Evolutionary conservation across 2,888 invertebrate genomes (phyloP), one percentile per base, ranked within the genome.

Genomic region (Apeira syringaria): DNA sequence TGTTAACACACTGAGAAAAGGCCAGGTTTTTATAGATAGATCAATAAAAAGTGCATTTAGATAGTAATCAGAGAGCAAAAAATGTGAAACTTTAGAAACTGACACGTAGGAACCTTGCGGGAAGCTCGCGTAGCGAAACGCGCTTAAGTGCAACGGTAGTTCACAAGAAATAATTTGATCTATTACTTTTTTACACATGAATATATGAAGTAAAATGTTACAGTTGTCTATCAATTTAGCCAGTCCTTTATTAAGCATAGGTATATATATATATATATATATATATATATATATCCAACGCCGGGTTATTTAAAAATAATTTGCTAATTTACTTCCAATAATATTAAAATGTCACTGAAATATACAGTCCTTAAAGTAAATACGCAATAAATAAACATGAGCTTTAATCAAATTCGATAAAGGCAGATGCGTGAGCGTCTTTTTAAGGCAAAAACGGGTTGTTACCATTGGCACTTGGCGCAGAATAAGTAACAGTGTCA

Each of bases 361-460:
- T 48, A 62, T 45, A 64, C 66, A 66, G 59, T 59, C 51, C 64
- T 63, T 70, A 70, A 75, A 74, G 79, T 84, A 81, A 79, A 76
- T 67, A 72, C 56, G 59, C 64, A 68, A 80, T 82, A 80, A 87
- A 88, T 83, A 88, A 80, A 87, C 85, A 86, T 88, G 80, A 83
- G 79, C 69, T 81, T 81, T 87, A 87, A 88, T 88, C 83, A 87
- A 88, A 87, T 87, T 86, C 87, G 80, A 75, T 78, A 77, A 33
- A 81, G 81, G 88, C 88, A 89, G 88, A 87, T 88, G 88, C 74
- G 69, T 68, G 59, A 47, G 63, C 51, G 55, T 61, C 63, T 83
- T 69, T 78, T 80, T 86, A 87, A 74, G 85, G 87, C 58, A 75
- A 79, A 80, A 87, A 78, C 84, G 75, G 76, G 74, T 77, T 74